These are phyloP conservation scores for Spinus olivaceus DNA, from an alignment of 2,797 vertebrate species.

Conservation along the genomic window DNA sequence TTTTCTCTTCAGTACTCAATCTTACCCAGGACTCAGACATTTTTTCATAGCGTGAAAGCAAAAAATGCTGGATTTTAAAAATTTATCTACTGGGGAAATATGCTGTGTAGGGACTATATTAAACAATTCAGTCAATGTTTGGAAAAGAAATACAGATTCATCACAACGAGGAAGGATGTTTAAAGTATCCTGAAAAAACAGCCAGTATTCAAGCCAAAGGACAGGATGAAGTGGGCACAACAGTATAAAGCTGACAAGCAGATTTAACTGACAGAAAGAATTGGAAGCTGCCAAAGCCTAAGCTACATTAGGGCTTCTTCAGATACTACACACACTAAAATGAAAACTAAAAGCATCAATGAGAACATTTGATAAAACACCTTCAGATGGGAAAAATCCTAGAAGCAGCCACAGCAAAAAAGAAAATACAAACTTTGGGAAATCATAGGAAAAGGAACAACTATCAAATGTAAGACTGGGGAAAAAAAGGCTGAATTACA, in stretches of 20 bases:
- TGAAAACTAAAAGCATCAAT: neutral
- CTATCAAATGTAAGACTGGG: neutral
- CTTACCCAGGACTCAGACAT: neutral
- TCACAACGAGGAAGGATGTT: slow-evolving; percentile 43
- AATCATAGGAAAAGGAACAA: neutral
- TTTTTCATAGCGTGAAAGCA: neutral
- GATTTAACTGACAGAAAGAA: slow-evolving; percentile 51
- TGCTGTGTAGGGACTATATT: neutral
- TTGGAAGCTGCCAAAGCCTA: slow-evolving; percentile 20
- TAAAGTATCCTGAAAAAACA: slow-evolving; percentile 54
- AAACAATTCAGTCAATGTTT: slow-evolving; percentile 41
- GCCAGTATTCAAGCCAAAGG: slow-evolving; percentile 17
- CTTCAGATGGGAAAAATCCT: neutral
- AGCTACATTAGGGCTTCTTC: slow-evolving; percentile 4
- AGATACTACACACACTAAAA: neutral
- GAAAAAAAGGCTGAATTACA: neutral
- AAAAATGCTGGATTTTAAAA: slow-evolving; percentile 24
- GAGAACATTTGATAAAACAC: neutral
- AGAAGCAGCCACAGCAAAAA: neutral
- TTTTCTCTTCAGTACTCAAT: neutral
- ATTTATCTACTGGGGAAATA: neutral
- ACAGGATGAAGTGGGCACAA: slow-evolving; percentile 54
- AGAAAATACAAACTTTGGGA: neutral
- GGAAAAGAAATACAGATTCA: slow-evolving; percentile 55
- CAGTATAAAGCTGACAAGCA: slow-evolving; percentile 30